Percentiles rank a stretch among this genome's conserved stretches.
These are phyloP conservation scores for Muscicapa adusta DNA, from an alignment of 2,113 vertebrate species.

Conservation along the genomic window DNA sequence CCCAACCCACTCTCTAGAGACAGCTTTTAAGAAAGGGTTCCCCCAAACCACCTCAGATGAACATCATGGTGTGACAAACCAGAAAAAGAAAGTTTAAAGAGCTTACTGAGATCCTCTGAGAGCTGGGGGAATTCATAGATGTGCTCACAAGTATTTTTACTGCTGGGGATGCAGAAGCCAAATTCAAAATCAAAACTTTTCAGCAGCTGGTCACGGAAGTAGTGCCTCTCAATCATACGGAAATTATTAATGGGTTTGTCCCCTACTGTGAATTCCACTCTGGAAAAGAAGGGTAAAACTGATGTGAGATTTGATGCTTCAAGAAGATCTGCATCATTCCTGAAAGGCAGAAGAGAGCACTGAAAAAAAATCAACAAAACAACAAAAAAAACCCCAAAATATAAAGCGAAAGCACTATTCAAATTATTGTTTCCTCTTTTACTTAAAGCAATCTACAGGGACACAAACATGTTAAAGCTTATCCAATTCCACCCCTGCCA, in stretches of 20 bases:
- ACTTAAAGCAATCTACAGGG: background rate
- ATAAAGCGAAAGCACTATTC: background rate
- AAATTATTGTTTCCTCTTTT: background rate
- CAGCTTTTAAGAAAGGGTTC: background rate
- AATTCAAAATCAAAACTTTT: constrained; percentile 99
- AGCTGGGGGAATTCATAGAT: constrained; percentile 97
- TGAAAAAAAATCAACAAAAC: background rate
- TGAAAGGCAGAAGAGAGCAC: background rate
- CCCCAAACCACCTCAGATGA: background rate
- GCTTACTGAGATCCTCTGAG: constrained; percentile 95
- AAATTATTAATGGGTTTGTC: constrained; percentile 96
- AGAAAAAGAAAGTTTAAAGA: background rate
- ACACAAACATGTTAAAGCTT: background rate
- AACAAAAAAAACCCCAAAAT: background rate
- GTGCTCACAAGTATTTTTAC: constrained; percentile 97
- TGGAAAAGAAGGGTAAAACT: constrained; percentile 47
- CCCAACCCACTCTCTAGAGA: background rate
- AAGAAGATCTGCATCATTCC: background rate
- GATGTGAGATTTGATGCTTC: background rate
- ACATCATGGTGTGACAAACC: background rate
- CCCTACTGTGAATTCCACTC: constrained; percentile 97
- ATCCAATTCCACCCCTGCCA: background rate
- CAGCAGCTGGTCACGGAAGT: constrained; percentile 91
- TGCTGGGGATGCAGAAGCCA: constrained; percentile 98
- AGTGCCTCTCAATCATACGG: constrained; percentile 98